A percentile compares a stretch with the other conserved stretches of the same genome.
Evolutionary conservation across 2,888 invertebrate genomes (phyloP).

Genomic region (Agapostemon virescens): DNA sequence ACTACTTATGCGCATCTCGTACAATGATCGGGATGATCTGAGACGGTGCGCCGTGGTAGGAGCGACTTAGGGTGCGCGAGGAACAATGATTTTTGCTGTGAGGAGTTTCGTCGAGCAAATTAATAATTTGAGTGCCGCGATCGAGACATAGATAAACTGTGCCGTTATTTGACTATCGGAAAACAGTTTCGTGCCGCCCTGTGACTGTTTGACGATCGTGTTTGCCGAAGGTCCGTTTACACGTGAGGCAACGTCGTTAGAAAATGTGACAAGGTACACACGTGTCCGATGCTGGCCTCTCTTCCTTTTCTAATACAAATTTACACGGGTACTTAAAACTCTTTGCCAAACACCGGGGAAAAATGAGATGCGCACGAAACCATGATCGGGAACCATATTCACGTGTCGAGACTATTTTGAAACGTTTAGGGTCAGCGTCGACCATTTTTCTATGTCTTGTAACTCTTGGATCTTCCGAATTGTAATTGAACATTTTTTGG

Average conservation of each 20-base stretch:
- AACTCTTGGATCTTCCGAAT: too few relatives aligned
- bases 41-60: not conserved
- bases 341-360: slow-evolving; percentile 54
- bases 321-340: slow-evolving; percentile 68
- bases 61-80: not conserved
- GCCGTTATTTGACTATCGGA: slow-evolving; percentile 49
- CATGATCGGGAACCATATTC: slow-evolving; percentile 13
- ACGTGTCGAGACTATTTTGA: not conserved
- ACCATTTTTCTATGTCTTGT: too few relatives aligned
- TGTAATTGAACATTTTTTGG: too few relatives aligned
- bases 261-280: slow-evolving; percentile 72
- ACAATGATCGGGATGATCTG: not conserved
- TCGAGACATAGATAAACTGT: slow-evolving; percentile 28
- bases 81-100: not conserved
- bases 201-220: slow-evolving; percentile 68
- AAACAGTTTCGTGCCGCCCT: slow-evolving; percentile 62
- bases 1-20: not conserved
- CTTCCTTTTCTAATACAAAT: slow-evolving; percentile 66
- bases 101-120: slow-evolving; percentile 1
- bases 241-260: slow-evolving; percentile 68
- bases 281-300: slow-evolving; percentile 47
- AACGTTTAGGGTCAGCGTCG: not conserved
- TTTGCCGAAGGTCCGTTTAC: slow-evolving; percentile 67
- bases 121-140: slow-evolving; percentile 39
- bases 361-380: slow-evolving; percentile 40